phyloP scores from a whole-genome alignment of 2,113 vertebrate genomes.

The Enhydra lutris region DNA sequence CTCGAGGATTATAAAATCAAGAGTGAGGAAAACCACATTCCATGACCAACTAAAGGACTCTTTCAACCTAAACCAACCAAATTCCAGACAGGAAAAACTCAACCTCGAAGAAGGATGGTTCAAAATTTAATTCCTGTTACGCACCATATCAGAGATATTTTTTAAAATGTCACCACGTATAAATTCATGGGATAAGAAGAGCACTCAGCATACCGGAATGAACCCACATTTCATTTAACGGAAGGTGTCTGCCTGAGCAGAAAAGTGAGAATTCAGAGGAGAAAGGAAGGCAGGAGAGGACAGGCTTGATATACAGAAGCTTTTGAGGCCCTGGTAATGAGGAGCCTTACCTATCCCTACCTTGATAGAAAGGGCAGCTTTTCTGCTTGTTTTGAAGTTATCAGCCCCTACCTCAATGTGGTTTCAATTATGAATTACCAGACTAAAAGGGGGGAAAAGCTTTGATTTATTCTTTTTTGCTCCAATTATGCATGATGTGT shows the following conservation, averaged over 20 bases:
- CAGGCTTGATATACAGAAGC: slow-evolving; percentile 38
- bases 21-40: background rate
- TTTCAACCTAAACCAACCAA: background rate
- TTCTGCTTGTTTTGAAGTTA: slow-evolving; percentile 77
- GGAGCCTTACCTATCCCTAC: slow-evolving; percentile 53
- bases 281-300: background rate
- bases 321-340: slow-evolving; percentile 40
- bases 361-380: slow-evolving; percentile 65
- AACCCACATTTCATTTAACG: slow-evolving; percentile 27
- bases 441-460: slow-evolving; percentile 78
- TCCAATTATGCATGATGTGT: slow-evolving; percentile 91
- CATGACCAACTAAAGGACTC: background rate
- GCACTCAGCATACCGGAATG: background rate
- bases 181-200: slow-evolving; percentile 36
- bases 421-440: slow-evolving; percentile 94
- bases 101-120: background rate
- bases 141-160: background rate
- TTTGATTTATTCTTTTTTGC: slow-evolving; percentile 94
- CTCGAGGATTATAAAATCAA: background rate
- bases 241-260: slow-evolving; percentile 11
- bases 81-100: background rate
- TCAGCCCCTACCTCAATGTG: slow-evolving; percentile 86
- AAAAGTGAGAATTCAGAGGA: slow-evolving; percentile 50
- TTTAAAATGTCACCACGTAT: background rate
- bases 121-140: background rate